Evolutionary conservation across 2,888 invertebrate genomes (phyloP).

Genomic region (Pimpla rufipes): DNA sequence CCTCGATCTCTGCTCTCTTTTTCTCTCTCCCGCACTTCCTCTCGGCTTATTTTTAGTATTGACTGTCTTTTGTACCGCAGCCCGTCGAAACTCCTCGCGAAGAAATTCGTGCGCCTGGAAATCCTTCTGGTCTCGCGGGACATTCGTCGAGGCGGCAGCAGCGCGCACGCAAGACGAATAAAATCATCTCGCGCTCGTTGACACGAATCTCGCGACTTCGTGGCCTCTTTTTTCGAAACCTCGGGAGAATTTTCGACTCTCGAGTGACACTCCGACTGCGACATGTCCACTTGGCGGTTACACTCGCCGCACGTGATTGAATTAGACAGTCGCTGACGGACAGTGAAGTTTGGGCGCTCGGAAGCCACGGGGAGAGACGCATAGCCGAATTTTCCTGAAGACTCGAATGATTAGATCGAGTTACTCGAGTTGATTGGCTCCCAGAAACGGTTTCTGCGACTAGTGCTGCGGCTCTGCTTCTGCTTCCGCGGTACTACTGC

Average conservation of each 20-base stretch:
- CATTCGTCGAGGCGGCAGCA: background rate
- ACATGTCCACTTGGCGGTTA: conserved; percentile 5
- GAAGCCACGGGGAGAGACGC: background rate
- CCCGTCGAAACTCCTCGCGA: conserved; percentile 7
- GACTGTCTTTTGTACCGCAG: background rate
- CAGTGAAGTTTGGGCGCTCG: background rate
- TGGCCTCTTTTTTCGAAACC: background rate
- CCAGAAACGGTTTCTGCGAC: conserved; percentile 7
- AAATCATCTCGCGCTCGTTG: conserved; percentile 22
- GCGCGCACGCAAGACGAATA: conserved; percentile 36
- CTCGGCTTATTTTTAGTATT: conserved; percentile 1
- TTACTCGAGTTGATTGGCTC: conserved; percentile 36
- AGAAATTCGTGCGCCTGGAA: conserved; percentile 1
- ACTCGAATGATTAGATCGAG: conserved; percentile 26
- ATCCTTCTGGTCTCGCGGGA: conserved; percentile 26
- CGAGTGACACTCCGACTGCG: background rate
- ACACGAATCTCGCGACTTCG: background rate
- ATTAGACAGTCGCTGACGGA: conserved; percentile 1
- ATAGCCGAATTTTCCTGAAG: conserved; percentile 8
- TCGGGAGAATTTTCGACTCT: background rate
- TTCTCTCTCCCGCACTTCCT: background rate
- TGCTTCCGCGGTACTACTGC: background rate
- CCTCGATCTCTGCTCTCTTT: background rate
- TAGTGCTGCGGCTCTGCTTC: background rate
- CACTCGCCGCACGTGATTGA: conserved; percentile 18